Percentiles rank a stretch among this genome's conserved stretches.
Evolutionary conservation across 2,113 vertebrate species (phyloP).

Genomic region (Bambusicola thoracicus): DNA sequence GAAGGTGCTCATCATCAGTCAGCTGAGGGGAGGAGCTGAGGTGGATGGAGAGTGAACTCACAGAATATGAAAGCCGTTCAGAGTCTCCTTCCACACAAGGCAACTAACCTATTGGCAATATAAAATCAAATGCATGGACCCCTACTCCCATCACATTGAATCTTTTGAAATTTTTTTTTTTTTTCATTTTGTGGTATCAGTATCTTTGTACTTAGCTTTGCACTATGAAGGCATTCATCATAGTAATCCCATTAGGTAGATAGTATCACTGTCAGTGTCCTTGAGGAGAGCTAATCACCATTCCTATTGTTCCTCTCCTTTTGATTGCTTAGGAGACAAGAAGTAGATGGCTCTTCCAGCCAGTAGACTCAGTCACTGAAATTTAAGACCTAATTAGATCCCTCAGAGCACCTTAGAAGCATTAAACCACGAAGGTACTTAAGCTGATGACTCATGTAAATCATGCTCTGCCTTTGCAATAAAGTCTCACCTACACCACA

Average conservation of each 20-base stretch:
- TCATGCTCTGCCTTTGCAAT: background rate
- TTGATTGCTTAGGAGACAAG: background rate
- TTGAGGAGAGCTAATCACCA: constrained; percentile 2
- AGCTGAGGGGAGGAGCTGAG: background rate
- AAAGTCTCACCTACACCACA: background rate
- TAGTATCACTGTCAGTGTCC: background rate
- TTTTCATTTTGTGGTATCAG: background rate
- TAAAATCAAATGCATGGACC: background rate
- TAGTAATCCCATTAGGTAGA: background rate
- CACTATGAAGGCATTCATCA: background rate
- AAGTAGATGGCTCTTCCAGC: background rate
- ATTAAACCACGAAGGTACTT: background rate
- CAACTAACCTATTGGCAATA: background rate
- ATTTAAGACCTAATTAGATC: constrained; percentile 35
- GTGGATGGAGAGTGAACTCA: background rate
- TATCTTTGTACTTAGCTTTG: background rate
- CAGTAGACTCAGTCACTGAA: background rate
- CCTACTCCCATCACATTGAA: background rate
- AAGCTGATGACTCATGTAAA: background rate
- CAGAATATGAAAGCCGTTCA: background rate
- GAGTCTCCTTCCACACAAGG: background rate
- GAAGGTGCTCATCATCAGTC: background rate
- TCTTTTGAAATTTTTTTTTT: background rate
- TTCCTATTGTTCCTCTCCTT: background rate
- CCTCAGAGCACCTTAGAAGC: background rate